Base-by-base conservation (phyloP, 2,797 vertebrate genomes). In the Dicrostonyx torquatus region DNA sequence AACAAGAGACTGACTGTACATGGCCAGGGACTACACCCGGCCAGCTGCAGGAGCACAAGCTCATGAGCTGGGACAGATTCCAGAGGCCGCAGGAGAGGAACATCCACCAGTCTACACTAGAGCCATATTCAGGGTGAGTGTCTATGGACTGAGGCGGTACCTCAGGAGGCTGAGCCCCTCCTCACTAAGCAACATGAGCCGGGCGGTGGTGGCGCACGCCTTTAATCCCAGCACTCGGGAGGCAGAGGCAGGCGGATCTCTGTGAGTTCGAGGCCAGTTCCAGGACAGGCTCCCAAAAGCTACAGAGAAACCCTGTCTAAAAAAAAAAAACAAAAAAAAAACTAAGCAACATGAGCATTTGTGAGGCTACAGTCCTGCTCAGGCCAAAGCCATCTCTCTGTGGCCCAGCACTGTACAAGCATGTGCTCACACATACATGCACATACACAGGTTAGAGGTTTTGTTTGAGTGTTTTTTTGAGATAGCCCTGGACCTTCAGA, bases 1-100 rank as follows among this genome's bases (percentile, higher is more conserved):
- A 70, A 95, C 64, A 91, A 92, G 94, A 96, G 96, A 89, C n/a
- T n/a, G 89, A 89, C 72, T 87, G 31, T 93, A 92, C 73, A 37
- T 62, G 62, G 93, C 78, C 78, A 95, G 72, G 55, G 79, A 70
- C 92, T 18, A 45, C 83, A 72, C 48, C 79, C 82, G 48, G 73
- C 72, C 80, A 95, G 83, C 50, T 83, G 68, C 73, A 76, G 50
- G 12, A 68, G 20, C 89, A 68, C 87, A 87, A 55, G 43, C 58
- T 34, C 60, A 90, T 53, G 40, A 58, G 40, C 12, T 58, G 31
- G n/a, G 90, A 37, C 75, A 75, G 77, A 77, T 88, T 87, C 87
- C 89, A 40, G 77, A 93, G 37, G 68, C 53, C 40, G 72, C 0
- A 91, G 60, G 64, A 40, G 1, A 78, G 68, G 82, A 87, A 14